Conservation (phyloP, 2,797 vertebrate genomes). For the Emys orbicularis region DNA sequence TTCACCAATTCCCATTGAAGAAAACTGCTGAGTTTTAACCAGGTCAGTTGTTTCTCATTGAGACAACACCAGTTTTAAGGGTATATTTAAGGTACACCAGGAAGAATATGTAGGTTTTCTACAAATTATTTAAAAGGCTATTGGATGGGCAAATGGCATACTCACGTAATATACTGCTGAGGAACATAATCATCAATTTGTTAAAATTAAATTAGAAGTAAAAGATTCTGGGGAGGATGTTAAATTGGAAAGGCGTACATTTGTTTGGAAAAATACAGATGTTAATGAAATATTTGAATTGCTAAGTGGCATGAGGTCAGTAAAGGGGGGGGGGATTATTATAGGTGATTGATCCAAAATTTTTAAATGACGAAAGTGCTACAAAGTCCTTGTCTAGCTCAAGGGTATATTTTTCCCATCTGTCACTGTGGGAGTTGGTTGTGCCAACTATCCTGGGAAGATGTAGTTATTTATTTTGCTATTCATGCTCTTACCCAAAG, state of each 20-base stretch:
- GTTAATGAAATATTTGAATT: not conserved
- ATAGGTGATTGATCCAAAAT: not conserved
- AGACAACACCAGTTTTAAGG: not conserved
- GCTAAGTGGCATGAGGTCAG: not conserved
- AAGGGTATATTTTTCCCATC: fast-evolving
- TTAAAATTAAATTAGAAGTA: not conserved
- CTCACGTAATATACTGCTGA: not conserved
- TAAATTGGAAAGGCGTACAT: not conserved
- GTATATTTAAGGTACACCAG: constrained; percentile 4
- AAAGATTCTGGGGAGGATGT: not conserved
- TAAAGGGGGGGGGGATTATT: not conserved
- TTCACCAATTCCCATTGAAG: not conserved
- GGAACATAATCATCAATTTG: not conserved
- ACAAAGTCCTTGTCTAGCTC: not conserved
- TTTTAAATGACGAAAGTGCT: not conserved
- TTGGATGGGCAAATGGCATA: not conserved
- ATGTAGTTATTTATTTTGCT: not conserved
- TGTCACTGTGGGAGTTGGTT: fast-evolving
- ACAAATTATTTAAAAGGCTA: not conserved
- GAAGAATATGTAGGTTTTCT: not conserved
- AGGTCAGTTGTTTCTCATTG: not conserved
- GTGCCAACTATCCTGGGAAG: fast-evolving
- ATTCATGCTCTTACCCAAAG: not conserved
- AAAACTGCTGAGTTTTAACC: not conserved
- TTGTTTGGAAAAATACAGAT: not conserved